Percentiles rank a stretch among this genome's conserved stretches.
Conservation (phyloP, 1,140 invertebrate species). For the Heliothis subflexa region DNA sequence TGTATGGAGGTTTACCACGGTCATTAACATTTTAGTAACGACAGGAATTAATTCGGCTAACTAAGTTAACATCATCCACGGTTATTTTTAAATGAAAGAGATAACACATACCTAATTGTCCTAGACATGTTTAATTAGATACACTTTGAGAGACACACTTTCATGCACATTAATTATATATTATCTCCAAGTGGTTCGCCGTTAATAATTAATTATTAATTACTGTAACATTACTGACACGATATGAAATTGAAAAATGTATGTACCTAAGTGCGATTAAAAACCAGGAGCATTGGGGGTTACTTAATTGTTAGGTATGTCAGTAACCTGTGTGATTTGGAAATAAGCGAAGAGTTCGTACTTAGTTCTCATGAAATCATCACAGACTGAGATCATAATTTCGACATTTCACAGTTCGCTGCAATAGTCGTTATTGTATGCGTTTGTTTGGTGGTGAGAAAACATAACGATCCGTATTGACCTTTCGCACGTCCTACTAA, state of each 20-base stretch:
- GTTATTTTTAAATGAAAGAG: no score
- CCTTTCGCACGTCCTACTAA: conserved; percentile 40
- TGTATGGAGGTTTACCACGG: no score
- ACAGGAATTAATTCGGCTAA: no score
- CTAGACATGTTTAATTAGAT: neutral
- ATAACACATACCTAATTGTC: neutral
- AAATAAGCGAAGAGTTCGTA: neutral
- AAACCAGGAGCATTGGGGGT: no score
- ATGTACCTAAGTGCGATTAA: neutral
- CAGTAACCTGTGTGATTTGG: neutral
- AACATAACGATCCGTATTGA: conserved; percentile 24
- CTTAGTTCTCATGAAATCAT: conserved; percentile 21
- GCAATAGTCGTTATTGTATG: conserved; percentile 19
- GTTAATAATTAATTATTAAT: neutral
- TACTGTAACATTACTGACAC: neutral
- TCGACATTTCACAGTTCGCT: conserved; percentile 29
- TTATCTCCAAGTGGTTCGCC: neutral
- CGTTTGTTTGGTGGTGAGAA: conserved; percentile 14
- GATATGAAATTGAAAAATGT: neutral
- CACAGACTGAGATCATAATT: conserved; percentile 5
- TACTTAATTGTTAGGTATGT: neutral
- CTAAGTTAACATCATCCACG: neutral
- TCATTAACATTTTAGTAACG: no score
- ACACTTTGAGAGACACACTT: neutral
- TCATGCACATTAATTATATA: neutral